Evolutionary conservation across 2,888 invertebrate species (phyloP).

Genomic region (Digitonthophagus gazella): DNA sequence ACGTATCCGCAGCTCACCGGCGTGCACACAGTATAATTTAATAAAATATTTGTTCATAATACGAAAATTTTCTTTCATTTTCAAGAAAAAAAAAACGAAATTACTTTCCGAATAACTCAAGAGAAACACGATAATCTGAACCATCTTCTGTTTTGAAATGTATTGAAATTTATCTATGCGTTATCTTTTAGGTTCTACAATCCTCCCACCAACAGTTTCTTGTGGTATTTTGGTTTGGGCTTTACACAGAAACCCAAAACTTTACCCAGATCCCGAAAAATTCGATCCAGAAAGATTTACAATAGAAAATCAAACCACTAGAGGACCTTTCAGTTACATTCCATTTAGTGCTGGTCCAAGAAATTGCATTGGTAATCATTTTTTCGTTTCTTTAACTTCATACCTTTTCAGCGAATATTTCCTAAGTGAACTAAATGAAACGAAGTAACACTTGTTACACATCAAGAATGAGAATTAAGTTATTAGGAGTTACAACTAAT

Average conservation of each 20-base stretch:
- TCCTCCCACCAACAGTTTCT: background rate
- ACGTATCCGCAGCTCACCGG: too few species aligned
- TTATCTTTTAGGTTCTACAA: background rate
- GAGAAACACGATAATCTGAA: too few species aligned
- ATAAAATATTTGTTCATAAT: too few species aligned
- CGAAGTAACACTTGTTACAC: too few species aligned
- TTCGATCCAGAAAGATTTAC: slow-evolving; percentile 45
- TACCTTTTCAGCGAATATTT: too few species aligned
- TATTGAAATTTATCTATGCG: background rate
- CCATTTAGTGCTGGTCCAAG: slow-evolving; percentile 44
- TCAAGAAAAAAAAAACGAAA: background rate
- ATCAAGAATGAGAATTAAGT: too few species aligned
- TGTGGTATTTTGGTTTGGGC: slow-evolving; percentile 33
- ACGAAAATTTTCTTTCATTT: too few species aligned
- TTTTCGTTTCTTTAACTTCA: too few species aligned
- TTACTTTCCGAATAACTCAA: background rate
- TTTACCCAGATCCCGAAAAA: slow-evolving; percentile 48
- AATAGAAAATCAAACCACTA: slow-evolving; percentile 37
- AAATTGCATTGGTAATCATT: slow-evolving; percentile 35
- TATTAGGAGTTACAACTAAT: too few species aligned
- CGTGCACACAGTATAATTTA: too few species aligned
- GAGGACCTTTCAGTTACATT: slow-evolving; percentile 41
- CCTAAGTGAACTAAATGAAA: too few species aligned
- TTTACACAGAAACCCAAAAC: slow-evolving; percentile 48
- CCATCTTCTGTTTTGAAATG: background rate